Percentiles rank a stretch among this genome's conserved stretches.
These are phyloP conservation scores for Amphipyra tragopoginis DNA, from an alignment of 2,888 invertebrate genomes.

Conservation along the genomic window DNA sequence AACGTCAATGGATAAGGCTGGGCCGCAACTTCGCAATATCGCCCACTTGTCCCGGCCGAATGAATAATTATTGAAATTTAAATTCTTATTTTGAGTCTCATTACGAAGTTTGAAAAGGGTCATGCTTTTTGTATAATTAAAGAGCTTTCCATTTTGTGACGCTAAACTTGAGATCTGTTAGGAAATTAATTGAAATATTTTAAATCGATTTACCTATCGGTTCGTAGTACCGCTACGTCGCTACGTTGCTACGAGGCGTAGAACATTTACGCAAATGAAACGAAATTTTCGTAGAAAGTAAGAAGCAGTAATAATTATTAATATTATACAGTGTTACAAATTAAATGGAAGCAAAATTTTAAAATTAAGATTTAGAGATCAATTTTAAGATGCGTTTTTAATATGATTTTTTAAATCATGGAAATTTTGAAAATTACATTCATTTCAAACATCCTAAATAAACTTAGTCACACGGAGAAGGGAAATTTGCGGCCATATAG, in stretches of 20 bases:
- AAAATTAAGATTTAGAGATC: too few relatives aligned
- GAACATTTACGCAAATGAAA: conserved; percentile 11
- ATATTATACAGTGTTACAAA: too few relatives aligned
- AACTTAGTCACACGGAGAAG: too few relatives aligned
- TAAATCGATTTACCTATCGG: conserved; percentile 55
- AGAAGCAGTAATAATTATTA: too few relatives aligned
- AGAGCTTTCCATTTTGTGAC: conserved; percentile 67
- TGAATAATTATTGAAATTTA: conserved; percentile 79
- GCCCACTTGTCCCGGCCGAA: conserved; percentile 73
- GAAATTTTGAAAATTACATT: too few relatives aligned
- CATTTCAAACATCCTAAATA: too few relatives aligned
- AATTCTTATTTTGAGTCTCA: conserved; percentile 76
- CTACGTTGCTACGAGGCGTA: conserved; percentile 33
- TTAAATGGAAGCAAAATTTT: too few relatives aligned
- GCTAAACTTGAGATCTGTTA: conserved; percentile 60
- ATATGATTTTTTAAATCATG: too few relatives aligned
- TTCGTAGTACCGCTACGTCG: conserved; percentile 33
- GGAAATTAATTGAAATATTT: conserved; percentile 60
- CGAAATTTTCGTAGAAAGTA: neutral
- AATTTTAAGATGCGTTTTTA: too few relatives aligned
- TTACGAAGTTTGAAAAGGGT: conserved; percentile 75
- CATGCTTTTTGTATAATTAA: conserved; percentile 75
- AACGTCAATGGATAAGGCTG: conserved; percentile 72
- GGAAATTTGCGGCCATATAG: too few relatives aligned
- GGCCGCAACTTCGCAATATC: conserved; percentile 77